phyloP scores from a whole-genome alignment of 1,140 invertebrate species.

The Aphelinus certus region DNA sequence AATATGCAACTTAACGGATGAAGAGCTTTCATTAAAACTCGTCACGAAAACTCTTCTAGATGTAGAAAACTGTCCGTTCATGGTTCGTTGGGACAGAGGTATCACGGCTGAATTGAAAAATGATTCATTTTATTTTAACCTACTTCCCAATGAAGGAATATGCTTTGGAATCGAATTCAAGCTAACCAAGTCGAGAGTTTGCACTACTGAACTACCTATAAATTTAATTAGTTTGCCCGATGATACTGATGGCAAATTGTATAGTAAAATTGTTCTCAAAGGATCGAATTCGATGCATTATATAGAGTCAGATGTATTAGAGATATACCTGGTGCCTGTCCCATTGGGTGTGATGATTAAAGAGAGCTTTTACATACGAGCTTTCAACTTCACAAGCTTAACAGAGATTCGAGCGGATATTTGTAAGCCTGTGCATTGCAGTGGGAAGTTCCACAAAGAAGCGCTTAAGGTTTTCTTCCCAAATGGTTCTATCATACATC shows the following conservation, averaged over 20 bases:
- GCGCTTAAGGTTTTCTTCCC: slow-evolving; percentile 18
- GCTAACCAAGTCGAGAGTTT: slow-evolving; percentile 15
- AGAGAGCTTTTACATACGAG: slow-evolving; percentile 36
- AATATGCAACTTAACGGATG: too few species aligned
- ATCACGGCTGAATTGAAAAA: slow-evolving; percentile 10
- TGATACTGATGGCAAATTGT: slow-evolving; percentile 32
- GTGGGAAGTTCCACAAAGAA: not conserved
- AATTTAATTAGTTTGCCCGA: slow-evolving; percentile 42
- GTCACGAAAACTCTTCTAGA: too few species aligned
- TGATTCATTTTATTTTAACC: not conserved
- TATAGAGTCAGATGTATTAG: slow-evolving; percentile 37
- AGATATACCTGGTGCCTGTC: slow-evolving; percentile 46
- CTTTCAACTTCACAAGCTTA: slow-evolving; percentile 31
- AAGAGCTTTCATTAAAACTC: too few species aligned
- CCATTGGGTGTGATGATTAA: slow-evolving; percentile 29
- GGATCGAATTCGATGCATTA: slow-evolving; percentile 32
- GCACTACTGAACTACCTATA: slow-evolving; percentile 36
- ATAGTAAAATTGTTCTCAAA: slow-evolving; percentile 43
- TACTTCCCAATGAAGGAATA: slow-evolving; percentile 16
- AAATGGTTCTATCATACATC: slow-evolving; percentile 6
- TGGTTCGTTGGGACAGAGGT: slow-evolving; percentile 1
- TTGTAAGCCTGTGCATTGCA: slow-evolving; percentile 12
- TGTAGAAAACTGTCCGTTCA: too few species aligned
- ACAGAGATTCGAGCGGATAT: slow-evolving; percentile 23
- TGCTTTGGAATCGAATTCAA: slow-evolving; percentile 40